These are phyloP conservation scores for Muscidifurax raptorellus DNA, from an alignment of 1,140 invertebrate species.

Conservation along the genomic window DNA sequence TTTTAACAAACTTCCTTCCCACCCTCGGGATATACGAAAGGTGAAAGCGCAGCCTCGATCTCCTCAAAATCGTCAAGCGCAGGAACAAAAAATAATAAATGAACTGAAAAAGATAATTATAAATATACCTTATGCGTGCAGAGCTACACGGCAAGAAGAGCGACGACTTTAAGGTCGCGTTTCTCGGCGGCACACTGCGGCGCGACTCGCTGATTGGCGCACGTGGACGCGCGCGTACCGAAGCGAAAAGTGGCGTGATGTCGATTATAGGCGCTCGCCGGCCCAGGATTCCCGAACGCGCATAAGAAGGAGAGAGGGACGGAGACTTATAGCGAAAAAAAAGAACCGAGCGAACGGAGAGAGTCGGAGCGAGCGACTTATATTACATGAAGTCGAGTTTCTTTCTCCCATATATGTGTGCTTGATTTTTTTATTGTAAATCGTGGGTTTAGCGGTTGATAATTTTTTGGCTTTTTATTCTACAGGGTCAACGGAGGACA, in stretches of 20 bases:
- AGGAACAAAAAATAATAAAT: background rate
- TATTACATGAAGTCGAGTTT: background rate
- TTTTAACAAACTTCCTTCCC: background rate
- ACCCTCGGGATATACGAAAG: background rate
- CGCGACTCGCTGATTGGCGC: conserved; percentile 34
- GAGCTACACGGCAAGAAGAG: background rate
- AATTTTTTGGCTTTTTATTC: background rate
- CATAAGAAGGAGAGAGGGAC: background rate
- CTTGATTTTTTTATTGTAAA: background rate
- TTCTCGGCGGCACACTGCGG: background rate
- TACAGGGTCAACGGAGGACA: no score
- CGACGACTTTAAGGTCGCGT: conserved; percentile 31
- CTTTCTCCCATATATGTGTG: background rate
- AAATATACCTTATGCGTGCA: background rate
- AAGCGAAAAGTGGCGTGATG: conserved; percentile 45
- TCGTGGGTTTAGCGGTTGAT: background rate
- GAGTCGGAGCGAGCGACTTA: background rate
- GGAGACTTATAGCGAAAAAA: background rate
- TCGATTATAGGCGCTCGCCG: conserved; percentile 28
- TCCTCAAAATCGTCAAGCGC: no score
- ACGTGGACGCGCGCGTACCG: conserved; percentile 15
- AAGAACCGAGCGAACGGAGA: background rate
- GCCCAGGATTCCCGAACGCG: background rate
- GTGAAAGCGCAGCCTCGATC: no score
- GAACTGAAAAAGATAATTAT: background rate